phyloP scores from a whole-genome alignment of 2,797 vertebrate genomes.

The Clarias laeviceps region DNA sequence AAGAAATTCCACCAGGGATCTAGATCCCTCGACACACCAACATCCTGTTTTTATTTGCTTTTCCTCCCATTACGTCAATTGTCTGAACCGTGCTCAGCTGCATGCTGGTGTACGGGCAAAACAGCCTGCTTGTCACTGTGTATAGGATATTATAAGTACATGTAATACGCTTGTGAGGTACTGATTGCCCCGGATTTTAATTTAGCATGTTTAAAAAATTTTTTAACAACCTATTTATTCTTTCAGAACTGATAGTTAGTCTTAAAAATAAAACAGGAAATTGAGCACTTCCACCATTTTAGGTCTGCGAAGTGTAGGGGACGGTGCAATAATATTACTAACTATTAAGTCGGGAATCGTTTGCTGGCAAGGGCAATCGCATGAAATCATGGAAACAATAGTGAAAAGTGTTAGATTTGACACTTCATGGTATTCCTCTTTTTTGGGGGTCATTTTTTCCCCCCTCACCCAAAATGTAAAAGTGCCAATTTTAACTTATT shows the following conservation, averaged over 20 bases:
- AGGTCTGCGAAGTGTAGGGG: not conserved
- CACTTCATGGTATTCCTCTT: not conserved
- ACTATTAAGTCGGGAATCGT: not conserved
- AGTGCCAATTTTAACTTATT: not conserved
- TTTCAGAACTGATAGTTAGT: not conserved
- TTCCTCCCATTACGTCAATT: slow-evolving; percentile 36
- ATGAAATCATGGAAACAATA: not conserved
- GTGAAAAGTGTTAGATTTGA: not conserved
- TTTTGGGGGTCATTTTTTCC: not conserved
- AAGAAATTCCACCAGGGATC: slow-evolving; percentile 34
- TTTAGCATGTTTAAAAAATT: not conserved
- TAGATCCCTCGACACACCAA: slow-evolving; percentile 47
- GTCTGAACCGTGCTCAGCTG: slow-evolving; percentile 15
- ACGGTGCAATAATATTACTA: not conserved
- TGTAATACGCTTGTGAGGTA: not conserved
- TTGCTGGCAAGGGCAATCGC: not conserved
- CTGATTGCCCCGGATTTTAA: not conserved
- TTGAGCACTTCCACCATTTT: not conserved
- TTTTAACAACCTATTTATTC: not conserved
- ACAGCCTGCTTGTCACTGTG: not conserved
- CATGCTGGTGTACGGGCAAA: not conserved
- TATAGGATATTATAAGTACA: not conserved
- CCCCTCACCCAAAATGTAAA: not conserved
- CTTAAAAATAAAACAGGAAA: not conserved
- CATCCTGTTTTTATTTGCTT: slow-evolving; percentile 63